phyloP scores from a whole-genome alignment of 2,888 invertebrate species.

The Lasioglossum oenotherae region DNA sequence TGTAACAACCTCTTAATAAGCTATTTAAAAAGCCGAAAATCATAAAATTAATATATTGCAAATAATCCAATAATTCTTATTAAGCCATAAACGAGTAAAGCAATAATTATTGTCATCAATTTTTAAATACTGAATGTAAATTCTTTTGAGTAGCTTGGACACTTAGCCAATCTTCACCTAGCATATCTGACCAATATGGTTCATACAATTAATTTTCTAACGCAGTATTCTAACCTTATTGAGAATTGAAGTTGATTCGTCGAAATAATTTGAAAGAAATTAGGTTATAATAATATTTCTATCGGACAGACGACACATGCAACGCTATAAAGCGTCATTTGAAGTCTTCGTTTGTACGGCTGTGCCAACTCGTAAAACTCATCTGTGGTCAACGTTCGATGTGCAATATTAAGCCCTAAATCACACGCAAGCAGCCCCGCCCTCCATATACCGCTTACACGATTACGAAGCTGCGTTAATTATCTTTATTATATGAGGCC shows the following conservation, averaged over 20 bases:
- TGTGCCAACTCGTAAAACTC: slow-evolving; percentile 57
- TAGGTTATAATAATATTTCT: background rate
- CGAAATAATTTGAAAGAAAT: background rate
- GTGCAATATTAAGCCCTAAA: slow-evolving; percentile 57
- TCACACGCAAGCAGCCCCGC: slow-evolving; percentile 43
- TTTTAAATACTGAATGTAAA: background rate
- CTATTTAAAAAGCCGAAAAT: background rate
- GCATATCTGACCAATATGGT: background rate
- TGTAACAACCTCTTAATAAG: background rate
- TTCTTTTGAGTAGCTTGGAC: background rate
- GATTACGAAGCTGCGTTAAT: slow-evolving; percentile 31
- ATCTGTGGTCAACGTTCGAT: slow-evolving; percentile 59
- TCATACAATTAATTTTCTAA: background rate
- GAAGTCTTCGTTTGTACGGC: slow-evolving; percentile 39
- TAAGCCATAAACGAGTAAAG: too few relatives aligned
- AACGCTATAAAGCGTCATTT: slow-evolving; percentile 24
- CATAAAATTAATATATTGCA: too few relatives aligned
- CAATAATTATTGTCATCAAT: too few relatives aligned
- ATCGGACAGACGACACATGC: background rate
- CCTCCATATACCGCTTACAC: slow-evolving; percentile 25
- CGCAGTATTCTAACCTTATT: too few relatives aligned
- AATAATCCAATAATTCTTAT: too few relatives aligned
- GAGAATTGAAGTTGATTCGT: background rate
- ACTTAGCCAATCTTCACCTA: background rate
- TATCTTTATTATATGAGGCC: slow-evolving; percentile 26